Percentiles rank a stretch among this genome's conserved stretches.
Evolutionary conservation across 92 coral and sea anemone species (phyloP).

Genomic region (Umimayanthus kanabou): DNA sequence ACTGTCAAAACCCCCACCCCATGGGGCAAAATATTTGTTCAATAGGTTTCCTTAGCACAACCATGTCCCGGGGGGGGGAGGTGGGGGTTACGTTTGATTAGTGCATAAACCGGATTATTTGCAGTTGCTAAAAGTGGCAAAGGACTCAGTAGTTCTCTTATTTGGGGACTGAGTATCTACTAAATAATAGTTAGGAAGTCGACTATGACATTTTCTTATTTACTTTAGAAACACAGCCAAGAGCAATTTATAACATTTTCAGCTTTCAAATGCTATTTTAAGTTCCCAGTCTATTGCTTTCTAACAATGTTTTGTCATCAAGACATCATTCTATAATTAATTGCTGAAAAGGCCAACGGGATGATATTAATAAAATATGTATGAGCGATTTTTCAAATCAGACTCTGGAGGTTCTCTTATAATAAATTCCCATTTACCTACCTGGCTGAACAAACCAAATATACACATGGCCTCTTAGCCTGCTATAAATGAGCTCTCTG

Average conservation of each 20-base stretch:
- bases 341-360: neutral
- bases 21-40: too few relatives aligned
- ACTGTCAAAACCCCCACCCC: too few relatives aligned
- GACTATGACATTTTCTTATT: too few relatives aligned
- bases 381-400: neutral
- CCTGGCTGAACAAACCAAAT: neutral
- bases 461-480: neutral
- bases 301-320: neutral
- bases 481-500: too few relatives aligned
- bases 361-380: neutral
- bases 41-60: too few relatives aligned
- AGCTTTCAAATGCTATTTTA: neutral
- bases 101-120: neutral
- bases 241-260: neutral
- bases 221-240: neutral
- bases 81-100: too few relatives aligned
- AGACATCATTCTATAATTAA: neutral
- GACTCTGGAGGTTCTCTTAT: too few relatives aligned
- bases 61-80: too few relatives aligned
- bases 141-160: neutral
- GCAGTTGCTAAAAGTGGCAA: neutral
- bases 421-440: too few relatives aligned
- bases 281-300: neutral
- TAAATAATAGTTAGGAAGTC: neutral
- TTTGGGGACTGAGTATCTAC: neutral